Base-by-base conservation (phyloP, 2,113 vertebrate species). In the Bubo scandiacus region DNA sequence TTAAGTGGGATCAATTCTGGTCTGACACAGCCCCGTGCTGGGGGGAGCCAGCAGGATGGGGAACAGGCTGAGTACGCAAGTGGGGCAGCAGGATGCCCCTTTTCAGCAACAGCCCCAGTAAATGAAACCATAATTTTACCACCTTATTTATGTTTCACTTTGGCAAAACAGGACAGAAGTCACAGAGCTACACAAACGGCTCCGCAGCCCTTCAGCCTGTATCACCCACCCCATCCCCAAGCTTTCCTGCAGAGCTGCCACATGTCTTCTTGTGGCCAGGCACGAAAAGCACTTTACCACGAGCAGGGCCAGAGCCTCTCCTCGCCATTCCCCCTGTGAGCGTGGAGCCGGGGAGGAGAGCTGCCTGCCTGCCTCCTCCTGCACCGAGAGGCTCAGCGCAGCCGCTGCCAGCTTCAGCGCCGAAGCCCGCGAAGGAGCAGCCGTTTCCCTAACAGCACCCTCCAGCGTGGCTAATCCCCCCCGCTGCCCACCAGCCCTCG, bases 101-200 rank as follows among this genome's bases (percentile, higher is more conserved):
- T 43, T 32, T 10, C 73, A 74, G 61, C 3, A 0, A 77, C 34
- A 47, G 54, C 11, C 38, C 6, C 0, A 19, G 12, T 9, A 73
- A 88, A 43, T 6, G 4, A 68, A 77, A 40, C 42, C 23, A 2
- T 5, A 6, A 36, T 25, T 72, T 59, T 42, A 73, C 19, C 30
- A 16, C 65, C 54, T 65, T 21, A 26, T 20, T 62, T 30, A 29
- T 14, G 38, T 51, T 67, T 55, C 40, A 32, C 43, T 61, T 66
- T 4, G 18, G 68, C 21, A 47, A 84, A 87, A 32, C 40, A 36
- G 21, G 40, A 43, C 9, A 3, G 3, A 17, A 55, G 38, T 34
- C n/a, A 14, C 3, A 2, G 49, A 5, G 22, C 59, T 2, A 51
- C 1, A 32, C 3, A 1, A 0, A 8, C 1, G 1, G n/a, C 57